Percentiles rank a stretch among this genome's conserved stretches.
Evolutionary conservation across 2,888 invertebrate genomes (phyloP).

Genomic region (Acanthosepion pharaonis): DNA sequence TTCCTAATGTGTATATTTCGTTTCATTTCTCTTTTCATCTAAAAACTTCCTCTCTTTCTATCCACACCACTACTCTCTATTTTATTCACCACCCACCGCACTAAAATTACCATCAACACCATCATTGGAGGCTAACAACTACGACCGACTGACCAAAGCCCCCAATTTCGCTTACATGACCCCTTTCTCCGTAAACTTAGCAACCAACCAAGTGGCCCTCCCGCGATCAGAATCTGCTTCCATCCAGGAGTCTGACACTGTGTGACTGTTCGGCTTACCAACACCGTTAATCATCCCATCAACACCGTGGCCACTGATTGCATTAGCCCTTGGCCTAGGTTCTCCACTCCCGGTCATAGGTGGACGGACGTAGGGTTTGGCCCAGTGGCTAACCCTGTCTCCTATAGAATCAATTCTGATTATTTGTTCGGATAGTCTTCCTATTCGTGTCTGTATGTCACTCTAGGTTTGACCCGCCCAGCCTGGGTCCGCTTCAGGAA

Average conservation of each 20-base stretch:
- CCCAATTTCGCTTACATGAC: neutral
- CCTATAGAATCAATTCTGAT: conserved; percentile 43
- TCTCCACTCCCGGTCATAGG: conserved; percentile 23
- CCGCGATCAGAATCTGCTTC: neutral
- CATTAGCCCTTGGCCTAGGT: conserved; percentile 43
- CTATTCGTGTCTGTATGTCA: conserved; percentile 11
- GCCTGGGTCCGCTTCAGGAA: neutral
- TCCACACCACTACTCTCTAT: neutral
- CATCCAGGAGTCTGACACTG: neutral
- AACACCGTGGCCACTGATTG: conserved; percentile 43
- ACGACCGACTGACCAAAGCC: neutral
- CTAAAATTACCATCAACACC: neutral
- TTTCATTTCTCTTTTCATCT: neutral
- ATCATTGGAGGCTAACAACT: neutral
- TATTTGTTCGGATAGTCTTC: conserved; percentile 40
- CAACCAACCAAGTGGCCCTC: neutral
- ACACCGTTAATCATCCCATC: conserved; percentile 46
- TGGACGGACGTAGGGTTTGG: conserved; percentile 42
- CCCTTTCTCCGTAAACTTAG: neutral
- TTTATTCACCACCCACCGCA: neutral
- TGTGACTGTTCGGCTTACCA: conserved; percentile 42
- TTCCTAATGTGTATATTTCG: neutral
- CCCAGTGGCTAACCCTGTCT: conserved; percentile 42
- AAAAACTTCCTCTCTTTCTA: neutral
- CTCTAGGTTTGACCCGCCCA: neutral